Conservation (phyloP, 2,113 vertebrate genomes). For the Trichechus manatus region DNA sequence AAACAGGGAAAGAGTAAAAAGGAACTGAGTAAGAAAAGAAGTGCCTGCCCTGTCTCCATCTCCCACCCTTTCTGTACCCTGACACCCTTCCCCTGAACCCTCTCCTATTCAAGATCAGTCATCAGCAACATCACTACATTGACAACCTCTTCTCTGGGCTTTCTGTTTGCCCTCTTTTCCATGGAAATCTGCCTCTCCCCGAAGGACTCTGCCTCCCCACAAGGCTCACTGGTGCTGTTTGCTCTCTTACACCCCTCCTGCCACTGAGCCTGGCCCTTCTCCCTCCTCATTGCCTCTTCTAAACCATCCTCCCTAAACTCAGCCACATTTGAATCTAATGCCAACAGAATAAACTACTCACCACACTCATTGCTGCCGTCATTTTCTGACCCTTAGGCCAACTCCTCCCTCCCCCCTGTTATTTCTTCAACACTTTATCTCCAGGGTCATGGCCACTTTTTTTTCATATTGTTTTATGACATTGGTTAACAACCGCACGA, state of each 20-base stretch:
- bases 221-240: background rate
- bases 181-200: background rate
- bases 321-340: background rate
- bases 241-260: background rate
- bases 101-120: background rate
- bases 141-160: background rate
- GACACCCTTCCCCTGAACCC: background rate
- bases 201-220: background rate
- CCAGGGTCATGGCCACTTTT: background rate
- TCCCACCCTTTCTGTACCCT: background rate
- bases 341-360: background rate
- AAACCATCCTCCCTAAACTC: background rate
- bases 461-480: no score
- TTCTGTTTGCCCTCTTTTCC: background rate
- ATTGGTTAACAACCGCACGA: no score
- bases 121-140: background rate
- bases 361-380: no score
- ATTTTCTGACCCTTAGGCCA: background rate
- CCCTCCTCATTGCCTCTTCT: background rate
- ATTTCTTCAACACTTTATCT: background rate
- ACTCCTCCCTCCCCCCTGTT: no score
- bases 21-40: background rate
- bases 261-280: background rate
- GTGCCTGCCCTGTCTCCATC: background rate
- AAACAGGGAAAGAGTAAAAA: background rate